Percentiles rank a stretch among this genome's conserved stretches.
phyloP scores from a whole-genome alignment of 2,113 vertebrate genomes.

The Tragelaphus strepsiceros region DNA sequence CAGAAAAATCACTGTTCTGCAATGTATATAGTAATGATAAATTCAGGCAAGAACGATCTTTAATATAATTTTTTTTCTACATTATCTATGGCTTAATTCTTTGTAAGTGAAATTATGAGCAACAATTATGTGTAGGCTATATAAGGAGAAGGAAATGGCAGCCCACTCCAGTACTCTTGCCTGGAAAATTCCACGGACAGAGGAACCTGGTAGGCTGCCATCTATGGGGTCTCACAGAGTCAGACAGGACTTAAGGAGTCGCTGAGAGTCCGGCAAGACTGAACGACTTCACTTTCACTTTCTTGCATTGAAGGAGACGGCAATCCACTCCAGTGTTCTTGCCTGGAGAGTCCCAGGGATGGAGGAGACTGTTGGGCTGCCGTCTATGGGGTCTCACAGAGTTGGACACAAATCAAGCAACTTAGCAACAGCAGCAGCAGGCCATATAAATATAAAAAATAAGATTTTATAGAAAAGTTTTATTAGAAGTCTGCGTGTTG shows the following conservation, averaged over 20 bases:
- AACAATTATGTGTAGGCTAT: background rate
- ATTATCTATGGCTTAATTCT: background rate
- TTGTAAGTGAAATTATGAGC: background rate
- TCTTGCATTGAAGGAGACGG: background rate
- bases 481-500: background rate
- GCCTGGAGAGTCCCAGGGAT: background rate
- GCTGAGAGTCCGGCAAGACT: no score
- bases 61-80: background rate
- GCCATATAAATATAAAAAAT: background rate
- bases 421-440: background rate
- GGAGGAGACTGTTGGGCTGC: background rate
- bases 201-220: background rate
- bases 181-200: background rate
- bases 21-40: background rate
- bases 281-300: background rate
- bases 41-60: background rate
- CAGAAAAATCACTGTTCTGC: background rate
- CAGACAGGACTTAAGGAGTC: no score
- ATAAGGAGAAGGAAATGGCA: background rate
- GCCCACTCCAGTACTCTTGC: background rate
- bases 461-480: background rate
- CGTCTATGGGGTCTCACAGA: background rate
- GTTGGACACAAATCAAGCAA: background rate
- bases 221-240: background rate
- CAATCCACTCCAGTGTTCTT: background rate